Base-by-base conservation (phyloP, 2,113 vertebrate genomes). In the Dolichallabes microphthalmus region DNA sequence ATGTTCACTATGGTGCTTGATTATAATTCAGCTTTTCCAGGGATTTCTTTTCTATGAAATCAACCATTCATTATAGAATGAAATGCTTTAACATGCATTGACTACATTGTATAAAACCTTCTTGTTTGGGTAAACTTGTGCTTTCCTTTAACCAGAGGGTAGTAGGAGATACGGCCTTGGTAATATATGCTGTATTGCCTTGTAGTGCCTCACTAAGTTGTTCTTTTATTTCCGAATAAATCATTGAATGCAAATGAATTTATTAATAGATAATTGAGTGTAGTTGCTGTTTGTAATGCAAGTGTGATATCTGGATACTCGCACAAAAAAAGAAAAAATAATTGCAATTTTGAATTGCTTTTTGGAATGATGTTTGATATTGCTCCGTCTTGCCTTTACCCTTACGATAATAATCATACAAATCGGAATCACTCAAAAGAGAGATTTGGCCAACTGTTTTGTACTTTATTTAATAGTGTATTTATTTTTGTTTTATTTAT, bases 401-500 rank as follows among this genome's bases (percentile, higher is more conserved):
- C 52, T 60, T 85, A 22, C 35, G n/a, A 78, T 79, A n/a, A 61
- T 78, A 45, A 80, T 22, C 53, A 63, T 19, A 73, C 9, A 83
- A 57, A 80, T 83, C 63, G 75, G 66, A 53, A 85, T 80, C 45
- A 45, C 82, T 55, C 19, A 76, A 84, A 80, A 55, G 35, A 53
- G 66, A 60, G n/a, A 90, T 88, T 91, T 89, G 89, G 81, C 86
- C 85, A 90, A 52, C 90, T 92, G 89, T 93, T 93, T 94, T 93
- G 90, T 94, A 92, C 86, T 92, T 92, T 94, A 95, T 95, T 95
- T 95, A 95, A 95, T 94, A 94, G 93, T 90, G 69, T 94, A 95
- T 95, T 95, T 95, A 95, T 95, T 94, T 94, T 88, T 88, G 88
- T 89, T 93, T 92, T 94, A 95, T 95, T 95, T 95, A 95, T 95